Evolutionary conservation across 2,797 vertebrate species (phyloP).

Genomic region (Premnoplex brunnescens): DNA sequence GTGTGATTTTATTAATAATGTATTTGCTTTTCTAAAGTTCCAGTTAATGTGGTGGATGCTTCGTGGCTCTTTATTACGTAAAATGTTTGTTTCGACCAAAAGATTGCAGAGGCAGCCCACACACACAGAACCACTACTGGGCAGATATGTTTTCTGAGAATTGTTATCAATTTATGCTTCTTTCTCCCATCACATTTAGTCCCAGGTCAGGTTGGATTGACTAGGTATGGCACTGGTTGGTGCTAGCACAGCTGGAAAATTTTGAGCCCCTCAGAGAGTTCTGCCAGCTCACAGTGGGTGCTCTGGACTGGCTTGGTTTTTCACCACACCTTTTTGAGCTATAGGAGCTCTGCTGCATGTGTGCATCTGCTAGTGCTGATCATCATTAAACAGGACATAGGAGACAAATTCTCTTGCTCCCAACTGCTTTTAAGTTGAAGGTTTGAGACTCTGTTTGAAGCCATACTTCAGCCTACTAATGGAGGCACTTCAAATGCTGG

Average conservation of each 20-base stretch:
- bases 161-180: neutral
- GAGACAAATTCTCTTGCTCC: neutral
- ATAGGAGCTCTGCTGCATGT: rapidly evolving
- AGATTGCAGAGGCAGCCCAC: neutral
- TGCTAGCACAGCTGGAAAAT: rapidly evolving
- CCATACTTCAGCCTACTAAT: neutral
- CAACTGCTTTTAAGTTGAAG: neutral
- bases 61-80: rapidly evolving
- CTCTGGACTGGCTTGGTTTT: neutral
- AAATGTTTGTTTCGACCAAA: neutral
- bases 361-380: neutral
- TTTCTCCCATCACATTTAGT: neutral
- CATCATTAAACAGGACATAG: neutral
- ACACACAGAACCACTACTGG: rapidly evolving
- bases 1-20: neutral
- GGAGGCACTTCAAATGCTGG: neutral
- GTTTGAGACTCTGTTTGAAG: conserved; percentile 23
- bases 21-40: neutral
- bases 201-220: neutral
- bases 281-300: neutral
- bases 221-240: neutral
- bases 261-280: neutral
- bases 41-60: neutral
- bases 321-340: neutral
- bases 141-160: neutral